A percentile compares a stretch with the other conserved stretches of the same genome.
These are phyloP conservation scores for Phrynosoma platyrhinos DNA, from an alignment of 2,113 vertebrate species.

Conservation along the genomic window DNA sequence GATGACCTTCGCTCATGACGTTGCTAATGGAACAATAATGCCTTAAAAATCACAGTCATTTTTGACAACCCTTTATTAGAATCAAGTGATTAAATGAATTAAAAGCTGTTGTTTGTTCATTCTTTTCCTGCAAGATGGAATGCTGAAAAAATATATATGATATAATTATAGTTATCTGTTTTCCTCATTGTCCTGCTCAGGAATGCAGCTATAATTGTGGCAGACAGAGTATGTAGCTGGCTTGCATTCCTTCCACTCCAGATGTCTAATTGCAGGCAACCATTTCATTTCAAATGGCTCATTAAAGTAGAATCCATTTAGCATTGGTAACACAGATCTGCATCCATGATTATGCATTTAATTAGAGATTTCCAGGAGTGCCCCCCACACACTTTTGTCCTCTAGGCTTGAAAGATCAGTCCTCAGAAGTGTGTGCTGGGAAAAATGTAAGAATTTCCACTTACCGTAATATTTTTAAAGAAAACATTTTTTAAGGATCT, in stretches of 20 bases:
- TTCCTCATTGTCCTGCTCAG: slow-evolving; percentile 83
- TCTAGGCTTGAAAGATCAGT: slow-evolving; percentile 47
- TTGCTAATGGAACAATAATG: slow-evolving; percentile 58
- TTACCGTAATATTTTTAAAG: slow-evolving; percentile 1
- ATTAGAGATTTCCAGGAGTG: slow-evolving; percentile 72
- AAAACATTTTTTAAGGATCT: slow-evolving; percentile 14
- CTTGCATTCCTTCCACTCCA: slow-evolving; percentile 79
- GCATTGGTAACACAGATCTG: slow-evolving; percentile 75
- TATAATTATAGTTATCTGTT: slow-evolving; percentile 83
- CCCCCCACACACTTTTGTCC: slow-evolving; percentile 41
- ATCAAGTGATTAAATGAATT: slow-evolving; percentile 80
- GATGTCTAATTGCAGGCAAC: slow-evolving; percentile 87
- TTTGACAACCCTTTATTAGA: slow-evolving; percentile 79
- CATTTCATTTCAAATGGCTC: slow-evolving; percentile 84
- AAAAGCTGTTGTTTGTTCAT: slow-evolving; percentile 77
- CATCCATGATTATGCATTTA: slow-evolving; percentile 81
- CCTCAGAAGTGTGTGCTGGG: slow-evolving; percentile 41
- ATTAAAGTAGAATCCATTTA: slow-evolving; percentile 81
- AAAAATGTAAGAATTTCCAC: slow-evolving; percentile 22
- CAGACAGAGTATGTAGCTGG: slow-evolving; percentile 73
- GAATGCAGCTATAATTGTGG: slow-evolving; percentile 82
- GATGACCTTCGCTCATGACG: slow-evolving; percentile 49
- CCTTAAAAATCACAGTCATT: slow-evolving; percentile 67
- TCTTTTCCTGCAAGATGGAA: slow-evolving; percentile 71
- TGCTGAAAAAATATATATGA: slow-evolving; percentile 78